phyloP scores from a whole-genome alignment of 2,888 invertebrate species.

The Boloria selene region DNA sequence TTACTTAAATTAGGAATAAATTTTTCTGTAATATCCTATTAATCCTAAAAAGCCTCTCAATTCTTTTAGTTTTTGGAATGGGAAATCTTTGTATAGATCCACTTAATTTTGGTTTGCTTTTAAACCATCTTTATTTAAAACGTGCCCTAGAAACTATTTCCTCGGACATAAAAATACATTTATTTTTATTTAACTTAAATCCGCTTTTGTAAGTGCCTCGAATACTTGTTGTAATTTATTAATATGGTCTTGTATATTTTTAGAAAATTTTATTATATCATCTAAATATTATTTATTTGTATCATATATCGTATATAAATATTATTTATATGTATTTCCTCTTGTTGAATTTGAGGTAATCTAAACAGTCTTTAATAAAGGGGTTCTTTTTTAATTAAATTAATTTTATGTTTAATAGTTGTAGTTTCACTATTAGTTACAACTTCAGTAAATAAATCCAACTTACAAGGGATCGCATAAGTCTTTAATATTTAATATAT shows the following conservation, averaged over 20 bases:
- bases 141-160: conserved; percentile 46
- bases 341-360: conserved; percentile 2
- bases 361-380: conserved; percentile 4
- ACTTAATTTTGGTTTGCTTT: conserved; percentile 42
- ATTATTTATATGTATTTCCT: conserved; percentile 41
- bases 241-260: no score
- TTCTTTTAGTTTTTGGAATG: conserved; percentile 44
- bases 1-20: no score
- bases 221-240: conserved; percentile 26
- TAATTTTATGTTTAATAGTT: conserved; percentile 22
- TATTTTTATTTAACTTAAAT: conserved; percentile 34
- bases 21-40: no score
- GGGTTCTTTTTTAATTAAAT: conserved; percentile 1
- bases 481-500: conserved; percentile 30
- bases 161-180: conserved; percentile 35
- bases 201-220: conserved; percentile 37
- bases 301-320: no score
- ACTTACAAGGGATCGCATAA: conserved; percentile 27
- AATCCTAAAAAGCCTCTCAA: no score
- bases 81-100: conserved; percentile 38
- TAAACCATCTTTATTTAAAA: conserved; percentile 40
- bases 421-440: conserved; percentile 30
- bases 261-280: conserved; percentile 32
- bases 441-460: conserved; percentile 33
- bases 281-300: conserved; percentile 36